Evolutionary conservation across 2,797 vertebrate species (phyloP), one percentile per base, ranked within the genome.

Genomic region (Hemibagrus guttatus): DNA sequence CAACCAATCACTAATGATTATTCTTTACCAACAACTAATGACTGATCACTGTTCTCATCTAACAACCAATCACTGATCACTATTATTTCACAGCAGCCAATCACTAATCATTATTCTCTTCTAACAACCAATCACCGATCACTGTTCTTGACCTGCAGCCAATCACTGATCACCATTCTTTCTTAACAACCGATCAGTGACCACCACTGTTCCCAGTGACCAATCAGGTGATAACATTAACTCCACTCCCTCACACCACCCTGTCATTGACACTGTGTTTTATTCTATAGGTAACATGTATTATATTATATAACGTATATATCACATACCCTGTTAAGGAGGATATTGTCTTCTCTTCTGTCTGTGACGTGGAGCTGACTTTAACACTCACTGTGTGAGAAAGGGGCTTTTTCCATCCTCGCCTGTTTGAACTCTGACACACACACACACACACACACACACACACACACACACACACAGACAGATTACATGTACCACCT

Each of bases 321-420:
- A n/a, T 63, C 88, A 91, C 94, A 93, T 94, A 98, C 97, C 96
- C 93, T 89, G 94, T 91, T 86, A 95, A 94, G 52, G 95, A 89
- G 81, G 95, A 93, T 84, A 93, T 69, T 69, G 94, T 91, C 93
- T 94, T 96, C 89, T 90, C 92, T 91, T 93, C 91, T 79, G 93
- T 90, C 86, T 92, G 91, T 87, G 95, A 94, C 85, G 31, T 84
- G 16, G 42, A 56, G 4, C 94, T 93, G 87, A 91, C 90, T 88
- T 91, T 88, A 79, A 88, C 90, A 12, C 78, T 54, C 69, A 89
- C 17, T 6, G 89, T 82, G 42, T 87, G 85, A 61, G 84, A 71
- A 2, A 89, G 85, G 84, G 91, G 88, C 35, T 90, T 93, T 79
- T 87, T 89, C 79, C 16, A 61, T 35, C 87, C 69, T 76, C 59